phyloP scores from a whole-genome alignment of 2,888 invertebrate species.

The Pseudococcus longispinus region DNA sequence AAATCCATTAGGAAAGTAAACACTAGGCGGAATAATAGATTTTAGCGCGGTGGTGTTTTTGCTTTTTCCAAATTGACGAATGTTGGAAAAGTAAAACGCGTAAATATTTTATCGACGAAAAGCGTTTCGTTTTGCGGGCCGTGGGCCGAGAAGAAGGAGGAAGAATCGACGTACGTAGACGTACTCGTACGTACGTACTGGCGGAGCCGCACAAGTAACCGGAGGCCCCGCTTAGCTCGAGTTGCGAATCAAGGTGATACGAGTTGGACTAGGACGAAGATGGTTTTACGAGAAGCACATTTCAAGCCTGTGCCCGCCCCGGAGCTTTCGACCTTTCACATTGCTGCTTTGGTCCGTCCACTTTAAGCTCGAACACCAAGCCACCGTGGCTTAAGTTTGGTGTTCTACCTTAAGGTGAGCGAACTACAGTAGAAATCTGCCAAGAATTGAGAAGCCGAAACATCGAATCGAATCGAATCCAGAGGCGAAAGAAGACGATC shows the following conservation, averaged over 20 bases:
- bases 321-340: background rate
- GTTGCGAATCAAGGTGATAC: background rate
- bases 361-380: conserved; percentile 95
- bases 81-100: conserved; percentile 18
- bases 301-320: too few species aligned
- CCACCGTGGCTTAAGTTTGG: conserved; percentile 80
- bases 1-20: conserved; percentile 45
- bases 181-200: background rate
- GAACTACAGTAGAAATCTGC: conserved; percentile 63
- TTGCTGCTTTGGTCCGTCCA: conserved; percentile 69
- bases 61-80: conserved; percentile 23
- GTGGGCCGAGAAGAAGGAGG: background rate
- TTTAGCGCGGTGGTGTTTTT: conserved; percentile 9
- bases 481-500: background rate
- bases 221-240: too few species aligned
- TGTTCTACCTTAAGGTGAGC: conserved; percentile 98
- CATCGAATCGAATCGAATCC: background rate
- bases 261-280: too few species aligned
- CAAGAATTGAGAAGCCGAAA: background rate
- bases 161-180: background rate
- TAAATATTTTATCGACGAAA: conserved; percentile 44
- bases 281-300: too few species aligned
- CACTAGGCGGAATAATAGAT: conserved; percentile 36
- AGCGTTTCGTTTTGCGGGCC: background rate
- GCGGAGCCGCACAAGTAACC: too few species aligned